Evolutionary conservation across 2,888 invertebrate species (phyloP), one percentile per base, ranked within the genome.

Genomic region (Ophion slaviceki): DNA sequence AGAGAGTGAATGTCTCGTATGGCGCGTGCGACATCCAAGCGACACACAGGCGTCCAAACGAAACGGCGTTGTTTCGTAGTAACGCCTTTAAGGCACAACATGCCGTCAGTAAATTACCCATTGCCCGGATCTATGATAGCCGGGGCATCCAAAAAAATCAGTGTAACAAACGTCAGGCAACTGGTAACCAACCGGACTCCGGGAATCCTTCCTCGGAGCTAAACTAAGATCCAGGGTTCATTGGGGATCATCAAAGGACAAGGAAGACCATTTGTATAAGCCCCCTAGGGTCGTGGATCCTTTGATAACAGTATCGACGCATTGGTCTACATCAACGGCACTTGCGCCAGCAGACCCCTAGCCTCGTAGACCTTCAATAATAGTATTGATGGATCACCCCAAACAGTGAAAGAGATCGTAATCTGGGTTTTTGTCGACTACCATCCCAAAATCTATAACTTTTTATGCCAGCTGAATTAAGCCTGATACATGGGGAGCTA

Each of bases 111-210:
- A 36, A 77, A 77, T 36, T 20, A 78, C 68, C 62, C 24, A 61
- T 80, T 78, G 64, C 81, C 64, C 40, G 82, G 74, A 80, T 68
- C 67, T 71, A 76, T 84, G 66, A 71, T 78, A 67, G 45, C 17
- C 59, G 57, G 59, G 24, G 78, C n/a, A 36, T 47, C 32, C 45
- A 66, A 77, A n/a, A 47, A 79, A 53, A 59, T 47, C 32, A 59
- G 61, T 64, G 47, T 28, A 68, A 61, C 36, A 4, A 57, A 71
- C 28, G 61, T 47, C 32, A 76, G 40, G 66, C 57, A 28, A 64
- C 66, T 53, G 24, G 3, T 1, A 32, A 59, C 40, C 45, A 53
- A 61, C 59, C 53, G 64, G 72, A 24, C 66, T 72, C 36, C 61
- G n/a, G 61, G n/a, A 28, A 74, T 74, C 4, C 20, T 57, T 72